Evolutionary conservation across 2,797 vertebrate species (phyloP), one percentile per base, ranked within the genome.

Genomic region (Dicrostonyx torquatus): DNA sequence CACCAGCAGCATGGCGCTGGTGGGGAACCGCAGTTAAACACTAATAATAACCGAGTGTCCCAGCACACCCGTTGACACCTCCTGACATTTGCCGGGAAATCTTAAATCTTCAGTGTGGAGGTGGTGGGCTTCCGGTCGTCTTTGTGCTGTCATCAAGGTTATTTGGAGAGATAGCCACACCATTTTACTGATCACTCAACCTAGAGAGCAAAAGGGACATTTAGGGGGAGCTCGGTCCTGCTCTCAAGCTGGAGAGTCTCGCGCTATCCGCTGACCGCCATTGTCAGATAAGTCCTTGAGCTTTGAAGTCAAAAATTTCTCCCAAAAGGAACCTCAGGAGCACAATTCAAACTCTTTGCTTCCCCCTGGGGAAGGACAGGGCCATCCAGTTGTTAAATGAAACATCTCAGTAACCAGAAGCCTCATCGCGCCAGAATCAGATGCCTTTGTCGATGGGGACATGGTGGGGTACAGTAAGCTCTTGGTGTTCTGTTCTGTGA

Each of bases 121-220:
- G 85, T 64, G 95, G 34, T 20, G 1, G 85, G 37, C 94, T 96
- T 94, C 92, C 87, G 94, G 95, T 82, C 94, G 83, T 94, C 97
- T 97, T 97, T 93, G 95, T 94, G 83, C 89, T 95, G 87, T 96
- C 97, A 94, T 87, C 96, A 96, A 95, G 94, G 84, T 97, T 97
- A 94, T 96, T 94, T 97, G 95, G 95, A 85, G 72, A 96, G 94
- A 94, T 89, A 94, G 92, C 93, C 45, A 66, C 72, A 68, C 50
- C 24, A 0, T 95, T 95, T 95, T 97, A 87, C 64, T 93, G 96
- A 95, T 89, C 90, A 94, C 97, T 97, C 95, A 96, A 96, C 95
- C 31, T 55, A 90, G 87, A 90, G 62, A 95, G 92, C 79, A 94
- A 90, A 95, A 95, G 45, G 72, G 79, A 96, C 0, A 0, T 94